These are phyloP conservation scores for Myiagra hebetior DNA, from an alignment of 2,113 vertebrate species.

Conservation along the genomic window DNA sequence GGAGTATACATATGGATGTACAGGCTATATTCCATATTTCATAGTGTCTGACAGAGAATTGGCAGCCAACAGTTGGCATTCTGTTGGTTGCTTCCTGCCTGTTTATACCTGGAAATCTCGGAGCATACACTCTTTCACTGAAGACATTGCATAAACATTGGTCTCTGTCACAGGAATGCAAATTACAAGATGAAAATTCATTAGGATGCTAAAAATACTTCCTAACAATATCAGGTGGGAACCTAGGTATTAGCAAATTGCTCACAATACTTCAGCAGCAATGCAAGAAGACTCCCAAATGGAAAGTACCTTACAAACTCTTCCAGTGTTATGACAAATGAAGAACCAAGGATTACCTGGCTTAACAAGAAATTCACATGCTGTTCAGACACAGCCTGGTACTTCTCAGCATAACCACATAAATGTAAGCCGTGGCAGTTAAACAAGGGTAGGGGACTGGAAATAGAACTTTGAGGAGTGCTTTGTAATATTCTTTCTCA, in stretches of 20 bases:
- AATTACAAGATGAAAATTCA: not conserved
- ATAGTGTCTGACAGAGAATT: not conserved
- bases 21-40: not conserved
- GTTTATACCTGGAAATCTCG: not conserved
- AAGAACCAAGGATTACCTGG: not conserved
- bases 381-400: not conserved
- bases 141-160: not conserved
- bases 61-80: not conserved
- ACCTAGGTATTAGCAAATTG: constrained; percentile 8
- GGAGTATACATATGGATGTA: not conserved
- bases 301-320: not conserved
- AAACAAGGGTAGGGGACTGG: not conserved
- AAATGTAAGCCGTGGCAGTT: not conserved
- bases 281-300: constrained; percentile 1
- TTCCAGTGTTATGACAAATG: not conserved
- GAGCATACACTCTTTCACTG: not conserved
- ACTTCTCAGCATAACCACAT: not conserved
- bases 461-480: not conserved
- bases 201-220: not conserved
- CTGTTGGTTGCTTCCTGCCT: not conserved
- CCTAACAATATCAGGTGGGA: constrained; percentile 7
- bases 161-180: not conserved
- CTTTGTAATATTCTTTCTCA: not conserved
- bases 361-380: not conserved
- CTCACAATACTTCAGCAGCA: not conserved